Percentiles rank a stretch among this genome's conserved stretches.
phyloP scores from a whole-genome alignment of 2,888 invertebrate genomes.

The Stomorhina lunata region DNA sequence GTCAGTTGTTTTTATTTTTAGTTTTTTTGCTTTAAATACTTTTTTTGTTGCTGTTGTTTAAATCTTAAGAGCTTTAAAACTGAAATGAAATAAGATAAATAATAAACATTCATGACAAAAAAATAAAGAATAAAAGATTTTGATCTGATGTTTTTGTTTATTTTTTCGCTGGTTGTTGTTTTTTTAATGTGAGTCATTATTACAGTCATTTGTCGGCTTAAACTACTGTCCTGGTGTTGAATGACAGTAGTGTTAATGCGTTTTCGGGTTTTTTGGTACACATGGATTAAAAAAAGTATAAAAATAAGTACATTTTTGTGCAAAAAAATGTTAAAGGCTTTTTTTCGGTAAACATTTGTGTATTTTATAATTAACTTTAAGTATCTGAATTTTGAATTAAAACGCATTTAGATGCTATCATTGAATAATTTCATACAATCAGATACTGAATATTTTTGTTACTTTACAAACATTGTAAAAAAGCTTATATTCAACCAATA shows the following conservation, averaged over 20 bases:
- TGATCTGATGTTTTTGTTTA: slow-evolving; percentile 13
- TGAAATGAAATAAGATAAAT: slow-evolving; percentile 50
- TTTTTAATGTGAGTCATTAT: slow-evolving; percentile 62
- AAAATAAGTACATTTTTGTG: background rate
- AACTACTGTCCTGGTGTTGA: slow-evolving; percentile 63
- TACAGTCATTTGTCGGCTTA: slow-evolving; percentile 65
- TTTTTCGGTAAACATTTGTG: background rate
- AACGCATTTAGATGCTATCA: too few relatives aligned
- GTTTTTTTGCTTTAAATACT: background rate
- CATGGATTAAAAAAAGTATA: background rate
- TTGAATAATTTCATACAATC: too few relatives aligned
- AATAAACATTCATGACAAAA: slow-evolving; percentile 4
- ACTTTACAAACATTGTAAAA: too few relatives aligned
- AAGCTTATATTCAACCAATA: too few relatives aligned
- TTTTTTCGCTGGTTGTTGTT: slow-evolving; percentile 14
- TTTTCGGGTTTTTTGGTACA: background rate
- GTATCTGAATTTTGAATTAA: background rate
- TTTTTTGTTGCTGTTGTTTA: slow-evolving; percentile 8
- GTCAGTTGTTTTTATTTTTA: slow-evolving; percentile 64
- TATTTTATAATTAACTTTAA: slow-evolving; percentile 1
- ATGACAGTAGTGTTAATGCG: slow-evolving; percentile 52
- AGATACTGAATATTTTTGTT: too few relatives aligned
- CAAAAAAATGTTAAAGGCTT: background rate
- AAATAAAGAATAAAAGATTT: background rate
- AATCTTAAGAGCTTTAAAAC: slow-evolving; percentile 60